phyloP scores from a whole-genome alignment of 2,888 invertebrate genomes.

The Drosophila kambysellisi region DNA sequence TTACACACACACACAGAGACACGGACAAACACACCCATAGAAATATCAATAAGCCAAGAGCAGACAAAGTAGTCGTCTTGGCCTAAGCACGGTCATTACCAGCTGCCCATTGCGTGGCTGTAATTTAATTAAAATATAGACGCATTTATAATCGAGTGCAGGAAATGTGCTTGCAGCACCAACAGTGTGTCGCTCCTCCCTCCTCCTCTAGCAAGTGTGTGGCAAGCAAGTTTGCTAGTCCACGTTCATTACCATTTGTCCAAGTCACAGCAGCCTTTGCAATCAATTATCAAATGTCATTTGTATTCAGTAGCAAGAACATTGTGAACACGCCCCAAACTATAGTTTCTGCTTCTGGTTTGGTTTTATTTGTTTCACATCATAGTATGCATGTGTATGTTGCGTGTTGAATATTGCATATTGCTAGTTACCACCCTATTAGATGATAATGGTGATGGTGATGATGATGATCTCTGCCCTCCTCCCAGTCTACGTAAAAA shows the following conservation, averaged over 20 bases:
- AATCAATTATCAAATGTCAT: slow-evolving; percentile 35
- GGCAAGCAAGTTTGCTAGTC: slow-evolving; percentile 11
- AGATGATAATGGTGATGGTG: background rate
- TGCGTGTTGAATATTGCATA: background rate
- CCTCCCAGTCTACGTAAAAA: slow-evolving; percentile 28
- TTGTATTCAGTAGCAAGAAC: slow-evolving; percentile 20
- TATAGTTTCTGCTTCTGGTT: slow-evolving; percentile 11
- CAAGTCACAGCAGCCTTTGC: slow-evolving; percentile 12
- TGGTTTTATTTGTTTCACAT: slow-evolving; percentile 34
- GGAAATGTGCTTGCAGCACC: slow-evolving; percentile 25
- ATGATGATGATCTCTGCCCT: background rate
- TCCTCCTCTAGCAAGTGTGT: slow-evolving; percentile 5
- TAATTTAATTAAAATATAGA: slow-evolving; percentile 76
- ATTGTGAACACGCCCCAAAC: slow-evolving; percentile 21
- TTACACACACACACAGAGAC: slow-evolving; percentile 27
- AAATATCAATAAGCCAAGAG: slow-evolving; percentile 63
- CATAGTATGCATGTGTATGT: background rate
- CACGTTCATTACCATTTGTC: slow-evolving; percentile 32
- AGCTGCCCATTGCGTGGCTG: slow-evolving; percentile 46
- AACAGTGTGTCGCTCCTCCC: slow-evolving; percentile 1
- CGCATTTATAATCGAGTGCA: slow-evolving; percentile 54
- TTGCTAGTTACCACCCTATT: background rate
- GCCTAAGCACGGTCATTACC: slow-evolving; percentile 65
- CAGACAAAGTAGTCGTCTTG: slow-evolving; percentile 25
- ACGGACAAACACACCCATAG: slow-evolving; percentile 14